Base-by-base conservation (phyloP, 2,797 vertebrate species). In the Centroberyx gerrardi region DNA sequence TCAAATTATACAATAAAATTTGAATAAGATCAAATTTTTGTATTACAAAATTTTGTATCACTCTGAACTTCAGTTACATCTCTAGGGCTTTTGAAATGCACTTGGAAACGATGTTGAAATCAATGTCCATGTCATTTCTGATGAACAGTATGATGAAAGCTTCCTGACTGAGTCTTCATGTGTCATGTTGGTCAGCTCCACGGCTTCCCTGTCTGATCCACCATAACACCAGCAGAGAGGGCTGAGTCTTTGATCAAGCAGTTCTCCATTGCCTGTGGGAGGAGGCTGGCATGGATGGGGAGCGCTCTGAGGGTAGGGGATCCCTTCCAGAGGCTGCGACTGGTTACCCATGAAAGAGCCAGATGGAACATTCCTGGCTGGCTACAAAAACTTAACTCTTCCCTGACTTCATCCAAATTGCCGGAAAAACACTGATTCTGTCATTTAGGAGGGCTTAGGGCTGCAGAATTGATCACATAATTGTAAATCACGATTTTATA, bases 361-460 rank as follows among this genome's bases (percentile, higher is more conserved):
- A 79, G 76, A 83, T 81, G 74, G 72, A 87, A 84, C 75, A 88
- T 90, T 89, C 80, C 76, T 68, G 66, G 54, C 76, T 65, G n/a
- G 62, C 22, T 78, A 76, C 46, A 68, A 72, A 76, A 70, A 53
- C 13, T 78, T 82, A 86, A 88, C 83, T 82, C 81, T 83, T 82
- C 53, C 64, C 58, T 74, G 63, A 74, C 81, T 67, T 49, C 2
- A 49, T 28, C 58, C 7, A 40, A 18, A 22, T 49, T 52, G 72
- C n/a, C 18, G 31, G 38, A 63, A 59, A 77, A 59, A 65, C 3
- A 29, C 12, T 31, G 58, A 38, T 9, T 7, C 38, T 68, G 13
- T 2, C 5, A 53, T 52, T n/a, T 36, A 31, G 0, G 6, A 40
- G 3, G 2, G 55, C n/a, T 38, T 49, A 17, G 31, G 14, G 1